Evolutionary conservation across 2,113 vertebrate genomes (phyloP).

Genomic region (Crotalus tigris): DNA sequence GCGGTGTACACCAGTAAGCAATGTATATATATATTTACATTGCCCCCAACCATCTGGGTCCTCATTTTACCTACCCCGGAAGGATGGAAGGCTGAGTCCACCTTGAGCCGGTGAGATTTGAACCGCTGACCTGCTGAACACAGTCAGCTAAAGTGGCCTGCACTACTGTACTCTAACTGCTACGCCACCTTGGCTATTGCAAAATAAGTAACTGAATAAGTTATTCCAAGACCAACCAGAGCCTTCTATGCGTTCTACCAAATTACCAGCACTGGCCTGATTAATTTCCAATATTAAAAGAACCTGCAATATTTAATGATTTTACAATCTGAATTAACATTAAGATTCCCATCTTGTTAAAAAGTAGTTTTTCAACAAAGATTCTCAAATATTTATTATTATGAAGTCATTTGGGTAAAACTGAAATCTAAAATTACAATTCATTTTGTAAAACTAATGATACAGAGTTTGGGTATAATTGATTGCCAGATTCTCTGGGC

Average conservation of each 20-base stretch:
- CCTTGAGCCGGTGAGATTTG: too few species aligned
- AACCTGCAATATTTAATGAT: neutral
- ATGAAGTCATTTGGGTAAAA: neutral
- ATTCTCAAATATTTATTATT: neutral
- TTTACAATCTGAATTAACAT: neutral
- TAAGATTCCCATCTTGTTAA: neutral
- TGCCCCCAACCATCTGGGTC: too few species aligned
- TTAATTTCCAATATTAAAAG: neutral
- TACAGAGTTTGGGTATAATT: neutral
- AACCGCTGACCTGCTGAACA: too few species aligned
- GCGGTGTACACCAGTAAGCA: too few species aligned
- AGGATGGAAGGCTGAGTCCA: too few species aligned
- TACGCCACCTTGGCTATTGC: neutral
- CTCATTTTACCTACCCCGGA: too few species aligned
- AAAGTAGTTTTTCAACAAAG: neutral
- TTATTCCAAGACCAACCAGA: neutral
- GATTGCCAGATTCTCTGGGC: neutral
- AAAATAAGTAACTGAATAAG: neutral
- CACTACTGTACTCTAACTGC: too few species aligned
- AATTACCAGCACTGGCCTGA: neutral
- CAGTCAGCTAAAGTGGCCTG: too few species aligned
- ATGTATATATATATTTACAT: too few species aligned
- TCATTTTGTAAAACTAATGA: neutral
- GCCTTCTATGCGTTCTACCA: neutral
- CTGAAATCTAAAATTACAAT: neutral